These are phyloP conservation scores for Brassicogethes aeneus DNA, from an alignment of 2,888 invertebrate genomes.

Conservation along the genomic window DNA sequence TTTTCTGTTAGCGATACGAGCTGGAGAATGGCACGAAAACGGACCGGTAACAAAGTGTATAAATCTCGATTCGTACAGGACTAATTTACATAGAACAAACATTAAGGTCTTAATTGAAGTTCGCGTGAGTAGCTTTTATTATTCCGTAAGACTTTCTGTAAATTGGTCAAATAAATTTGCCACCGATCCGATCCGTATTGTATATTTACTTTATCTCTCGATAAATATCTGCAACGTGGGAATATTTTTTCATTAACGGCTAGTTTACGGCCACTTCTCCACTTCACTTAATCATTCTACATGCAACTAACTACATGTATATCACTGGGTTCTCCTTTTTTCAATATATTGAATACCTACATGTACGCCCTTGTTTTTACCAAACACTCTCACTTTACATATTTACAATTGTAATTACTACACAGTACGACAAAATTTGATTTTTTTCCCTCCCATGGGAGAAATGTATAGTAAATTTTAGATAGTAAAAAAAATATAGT, in stretches of 20 bases:
- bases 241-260: neutral
- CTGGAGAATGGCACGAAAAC: constrained; percentile 17
- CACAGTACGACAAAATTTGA: too few relatives aligned
- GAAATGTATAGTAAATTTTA: too few relatives aligned
- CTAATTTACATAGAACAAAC: constrained; percentile 32
- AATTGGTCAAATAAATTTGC: constrained; percentile 14
- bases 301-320: too few relatives aligned
- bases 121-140: constrained; percentile 32
- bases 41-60: constrained; percentile 20
- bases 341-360: too few relatives aligned
- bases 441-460: too few relatives aligned
- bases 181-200: constrained; percentile 14
- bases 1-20: constrained; percentile 15
- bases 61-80: constrained; percentile 25
- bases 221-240: constrained; percentile 2
- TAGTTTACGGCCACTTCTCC: neutral
- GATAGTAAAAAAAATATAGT: too few relatives aligned
- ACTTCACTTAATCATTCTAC: neutral
- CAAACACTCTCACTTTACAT: too few relatives aligned
- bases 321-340: too few relatives aligned
- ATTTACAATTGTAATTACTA: too few relatives aligned
- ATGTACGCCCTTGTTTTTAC: too few relatives aligned
- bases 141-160: constrained; percentile 16
- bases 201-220: constrained; percentile 1
- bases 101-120: constrained; percentile 32